These are phyloP conservation scores for Lycaena phlaeas DNA, from an alignment of 2,888 invertebrate species.

Conservation along the genomic window DNA sequence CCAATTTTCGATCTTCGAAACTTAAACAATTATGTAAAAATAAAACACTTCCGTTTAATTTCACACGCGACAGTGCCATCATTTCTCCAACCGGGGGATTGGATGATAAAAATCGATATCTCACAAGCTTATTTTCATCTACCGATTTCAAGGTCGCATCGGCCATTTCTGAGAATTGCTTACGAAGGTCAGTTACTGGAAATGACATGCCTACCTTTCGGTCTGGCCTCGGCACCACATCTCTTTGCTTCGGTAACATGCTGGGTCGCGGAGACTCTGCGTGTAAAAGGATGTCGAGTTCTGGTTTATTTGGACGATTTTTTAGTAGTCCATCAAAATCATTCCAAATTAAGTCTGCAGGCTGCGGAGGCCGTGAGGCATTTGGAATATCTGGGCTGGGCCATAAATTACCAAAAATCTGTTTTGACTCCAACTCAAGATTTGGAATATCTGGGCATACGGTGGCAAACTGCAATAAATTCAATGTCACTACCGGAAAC, in stretches of 20 bases:
- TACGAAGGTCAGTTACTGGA: too few species aligned
- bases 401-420: conserved; percentile 17
- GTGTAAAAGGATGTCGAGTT: neutral
- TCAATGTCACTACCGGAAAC: conserved; percentile 16
- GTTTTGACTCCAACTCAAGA: conserved; percentile 15
- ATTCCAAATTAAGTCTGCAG: neutral
- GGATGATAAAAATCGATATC: conserved; percentile 14
- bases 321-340: neutral
- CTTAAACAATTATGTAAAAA: neutral
- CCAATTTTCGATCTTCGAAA: conserved; percentile 12
- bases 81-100: conserved; percentile 14
- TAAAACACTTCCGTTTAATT: conserved; percentile 9
- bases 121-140: conserved; percentile 8
- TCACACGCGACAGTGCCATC: conserved; percentile 11
- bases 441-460: conserved; percentile 20
- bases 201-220: too few species aligned
- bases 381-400: too few species aligned
- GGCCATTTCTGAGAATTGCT: too few species aligned
- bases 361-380: neutral
- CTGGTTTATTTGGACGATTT: neutral
- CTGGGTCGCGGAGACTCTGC: too few species aligned
- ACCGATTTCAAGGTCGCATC: too few species aligned
- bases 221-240: too few species aligned
- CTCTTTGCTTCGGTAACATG: too few species aligned
- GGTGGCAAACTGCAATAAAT: conserved; percentile 18